A percentile compares a stretch with the other conserved stretches of the same genome.
These are phyloP conservation scores for Microtus oregoni DNA, from an alignment of 2,113 vertebrate genomes.

Conservation along the genomic window DNA sequence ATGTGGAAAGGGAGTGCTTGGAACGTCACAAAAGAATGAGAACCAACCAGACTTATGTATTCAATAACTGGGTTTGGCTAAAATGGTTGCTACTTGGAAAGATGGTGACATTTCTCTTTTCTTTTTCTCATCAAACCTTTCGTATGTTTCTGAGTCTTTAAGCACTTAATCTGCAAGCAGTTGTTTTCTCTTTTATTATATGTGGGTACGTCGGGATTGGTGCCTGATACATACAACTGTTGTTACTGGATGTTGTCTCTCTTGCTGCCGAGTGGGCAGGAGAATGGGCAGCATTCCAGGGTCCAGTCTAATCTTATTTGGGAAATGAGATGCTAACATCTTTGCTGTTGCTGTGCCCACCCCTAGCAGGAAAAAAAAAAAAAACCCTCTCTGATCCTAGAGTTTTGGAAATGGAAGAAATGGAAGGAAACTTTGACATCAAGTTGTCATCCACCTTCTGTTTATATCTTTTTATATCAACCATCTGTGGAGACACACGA, in stretches of 20 bases:
- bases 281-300: not conserved
- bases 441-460: not conserved
- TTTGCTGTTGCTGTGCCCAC: not conserved
- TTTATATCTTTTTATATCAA: slow-evolving; percentile 8
- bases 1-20: slow-evolving; percentile 25
- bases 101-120: not conserved
- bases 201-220: not conserved
- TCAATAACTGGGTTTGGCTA: not conserved
- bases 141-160: not conserved
- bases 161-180: not conserved
- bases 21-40: slow-evolving; percentile 11
- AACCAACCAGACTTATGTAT: slow-evolving; percentile 25
- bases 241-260: not conserved
- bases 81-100: not conserved
- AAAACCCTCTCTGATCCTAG: not conserved
- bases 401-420: not conserved
- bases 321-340: not conserved
- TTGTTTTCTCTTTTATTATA: not conserved
- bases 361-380: not conserved
- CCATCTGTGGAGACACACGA: not conserved
- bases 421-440: not conserved
- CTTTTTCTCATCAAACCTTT: not conserved
- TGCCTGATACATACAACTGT: not conserved
- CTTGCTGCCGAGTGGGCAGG: not conserved
- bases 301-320: not conserved